Conservation (phyloP, 2,797 vertebrate genomes). For the Antrozous pallidus region DNA sequence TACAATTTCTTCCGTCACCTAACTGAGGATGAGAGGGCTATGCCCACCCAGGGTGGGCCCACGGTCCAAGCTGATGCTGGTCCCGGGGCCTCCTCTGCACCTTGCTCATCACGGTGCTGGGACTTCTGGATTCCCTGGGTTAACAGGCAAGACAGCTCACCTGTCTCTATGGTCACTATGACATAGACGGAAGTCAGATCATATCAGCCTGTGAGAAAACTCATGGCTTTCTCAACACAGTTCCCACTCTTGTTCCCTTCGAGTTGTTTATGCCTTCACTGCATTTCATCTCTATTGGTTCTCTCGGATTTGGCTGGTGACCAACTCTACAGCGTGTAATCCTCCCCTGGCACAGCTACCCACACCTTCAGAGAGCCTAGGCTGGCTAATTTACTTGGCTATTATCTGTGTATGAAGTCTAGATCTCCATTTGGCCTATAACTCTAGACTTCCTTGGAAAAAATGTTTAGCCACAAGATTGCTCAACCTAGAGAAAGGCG, state of each 20-base stretch:
- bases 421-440: background rate
- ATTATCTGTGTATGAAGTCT: background rate
- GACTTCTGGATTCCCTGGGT: background rate
- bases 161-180: background rate
- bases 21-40: background rate
- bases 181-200: background rate
- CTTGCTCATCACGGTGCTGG: background rate
- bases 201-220: background rate
- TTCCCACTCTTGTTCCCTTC: background rate
- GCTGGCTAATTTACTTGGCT: background rate
- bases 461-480: background rate
- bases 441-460: background rate
- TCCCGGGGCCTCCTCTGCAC: background rate
- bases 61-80: fast-evolving
- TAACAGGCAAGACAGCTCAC: background rate
- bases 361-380: background rate
- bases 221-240: background rate
- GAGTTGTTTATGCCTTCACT: background rate
- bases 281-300: background rate
- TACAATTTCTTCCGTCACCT: background rate
- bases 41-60: fast-evolving
- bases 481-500: background rate
- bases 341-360: background rate
- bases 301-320: background rate
- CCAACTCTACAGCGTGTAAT: background rate